Conservation (phyloP, 2,797 vertebrate species). For the Cuniculus paca region DNA sequence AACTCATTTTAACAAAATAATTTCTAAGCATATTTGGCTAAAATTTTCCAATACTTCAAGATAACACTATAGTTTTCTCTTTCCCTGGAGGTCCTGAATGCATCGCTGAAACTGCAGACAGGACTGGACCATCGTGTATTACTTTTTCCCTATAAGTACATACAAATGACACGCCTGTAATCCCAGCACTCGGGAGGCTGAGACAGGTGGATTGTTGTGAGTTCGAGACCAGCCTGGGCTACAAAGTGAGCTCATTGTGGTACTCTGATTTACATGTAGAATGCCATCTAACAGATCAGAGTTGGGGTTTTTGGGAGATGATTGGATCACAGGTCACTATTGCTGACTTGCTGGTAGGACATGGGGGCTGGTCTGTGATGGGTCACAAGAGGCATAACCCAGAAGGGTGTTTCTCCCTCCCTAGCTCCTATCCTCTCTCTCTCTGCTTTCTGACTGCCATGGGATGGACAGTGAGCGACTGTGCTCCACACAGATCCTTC, state of each 20-base stretch:
- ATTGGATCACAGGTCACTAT: background rate
- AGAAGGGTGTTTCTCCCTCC: background rate
- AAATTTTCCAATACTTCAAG: background rate
- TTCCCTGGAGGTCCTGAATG: background rate
- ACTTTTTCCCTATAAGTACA: background rate
- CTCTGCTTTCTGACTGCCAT: background rate
- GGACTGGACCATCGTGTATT: no score
- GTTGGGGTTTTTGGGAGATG: background rate
- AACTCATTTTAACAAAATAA: constrained; percentile 49
- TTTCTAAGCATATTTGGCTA: background rate
- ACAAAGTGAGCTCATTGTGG: no score
- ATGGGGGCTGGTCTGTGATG: background rate
- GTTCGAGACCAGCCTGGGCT: no score
- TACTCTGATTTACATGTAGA: background rate
- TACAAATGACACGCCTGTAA: no score
- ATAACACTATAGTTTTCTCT: background rate
- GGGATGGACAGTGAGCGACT: background rate
- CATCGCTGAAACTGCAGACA: background rate
- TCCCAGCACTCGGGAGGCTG: no score
- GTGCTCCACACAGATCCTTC: background rate
- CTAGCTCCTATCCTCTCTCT: background rate
- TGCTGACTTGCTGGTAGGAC: background rate
- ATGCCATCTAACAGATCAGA: background rate
- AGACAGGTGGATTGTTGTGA: no score
- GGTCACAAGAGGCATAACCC: background rate